Base-by-base conservation (phyloP, 2,113 vertebrate genomes). In the Sitta europaea region DNA sequence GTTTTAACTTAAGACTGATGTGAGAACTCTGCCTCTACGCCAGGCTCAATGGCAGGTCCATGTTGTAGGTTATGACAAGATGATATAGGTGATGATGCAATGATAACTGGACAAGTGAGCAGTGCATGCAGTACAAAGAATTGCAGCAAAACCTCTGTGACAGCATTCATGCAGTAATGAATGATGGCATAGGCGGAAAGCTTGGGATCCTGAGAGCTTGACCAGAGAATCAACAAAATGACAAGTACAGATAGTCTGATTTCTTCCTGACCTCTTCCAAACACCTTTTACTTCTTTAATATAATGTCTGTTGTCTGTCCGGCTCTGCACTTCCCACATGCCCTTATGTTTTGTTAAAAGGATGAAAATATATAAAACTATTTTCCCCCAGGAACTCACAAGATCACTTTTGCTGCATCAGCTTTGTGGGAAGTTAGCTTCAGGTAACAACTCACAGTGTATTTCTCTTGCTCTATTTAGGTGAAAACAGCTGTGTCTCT, bases 391-490 rank as follows among this genome's bases (percentile, higher is more conserved):
- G 57, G 31, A 88, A 25, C 14, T 38, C 40, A 29, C 3, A 9
- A 53, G 50, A 42, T 70, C 42, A 61, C 25, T 86, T 80, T 47
- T 93, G 87, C 76, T 84, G 67, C n/a, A 45, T 93, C 45, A 84
- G 63, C 76, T 84, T 89, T 86, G 25, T 36, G 45, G 6, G 36
- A 75, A 55, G 42, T 12, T 84, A 63, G 42, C 40, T 77, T 45
- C 17, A 42, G 59, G 40, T 86, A 83, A 76, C 18, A 77, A 77
- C 22, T 74, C 73, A 55, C 54, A 48, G 14, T 14, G 5, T 84
- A 54, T 74, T 93, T 77, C 45, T 83, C 14, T 45, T 54, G 24
- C 38, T 70, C 28, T 70, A 8, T 74, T 77, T 78, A 38, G 68
- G 25, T n/a, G 35, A 77, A 81, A 91, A 84, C 84, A 80, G 24